Base-by-base conservation (phyloP, 2,797 vertebrate genomes). In the Carduelis carduelis region DNA sequence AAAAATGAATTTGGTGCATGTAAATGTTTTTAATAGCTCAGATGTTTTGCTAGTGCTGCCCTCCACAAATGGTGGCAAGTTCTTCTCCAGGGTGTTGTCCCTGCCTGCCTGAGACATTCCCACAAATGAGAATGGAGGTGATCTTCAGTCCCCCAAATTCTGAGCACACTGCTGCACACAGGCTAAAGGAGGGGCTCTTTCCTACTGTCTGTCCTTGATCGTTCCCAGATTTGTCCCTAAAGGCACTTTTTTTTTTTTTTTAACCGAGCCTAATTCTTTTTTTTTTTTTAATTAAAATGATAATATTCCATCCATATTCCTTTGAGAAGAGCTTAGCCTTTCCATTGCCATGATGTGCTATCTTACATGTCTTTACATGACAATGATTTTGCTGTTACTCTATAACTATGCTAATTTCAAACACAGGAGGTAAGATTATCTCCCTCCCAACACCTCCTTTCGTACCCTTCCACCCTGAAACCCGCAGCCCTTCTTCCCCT, bases 281-380 rank as follows among this genome's bases (percentile, higher is more conserved):
- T 90, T 79, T 79, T 79, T 84, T 88, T 63, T 82, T 9, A 87
- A 87, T 94, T 87, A 76, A 72, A 95, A 76, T 83, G 11, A 56
- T 77, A 94, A 78, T 80, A 84, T 60, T 85, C 44, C 10, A 14
- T 13, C 83, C 37, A 60, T 37, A 75, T 35, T 86, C 85, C 80
- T 71, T 83, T 66, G 87, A 70, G 87, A 83, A 68, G 39, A 71
- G 14, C 52, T 80, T 47, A 69, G 17, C 56, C 76, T 90, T 83
- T 72, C 66, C 64, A 77, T 35, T 75, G 32, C 20, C 44, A 78
- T 81, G 88, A 59, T 35, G 61, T 39, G 34, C 37, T 53, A 68
- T 49, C 46, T 75, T 68, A 74, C 55, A 41, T 63, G 46, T 77
- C 79, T 64, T 68, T 71, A 60, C 69, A 39, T 24, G 16, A 65